Evolutionary conservation across 2,113 vertebrate genomes (phyloP).

Genomic region (Equus quagga): DNA sequence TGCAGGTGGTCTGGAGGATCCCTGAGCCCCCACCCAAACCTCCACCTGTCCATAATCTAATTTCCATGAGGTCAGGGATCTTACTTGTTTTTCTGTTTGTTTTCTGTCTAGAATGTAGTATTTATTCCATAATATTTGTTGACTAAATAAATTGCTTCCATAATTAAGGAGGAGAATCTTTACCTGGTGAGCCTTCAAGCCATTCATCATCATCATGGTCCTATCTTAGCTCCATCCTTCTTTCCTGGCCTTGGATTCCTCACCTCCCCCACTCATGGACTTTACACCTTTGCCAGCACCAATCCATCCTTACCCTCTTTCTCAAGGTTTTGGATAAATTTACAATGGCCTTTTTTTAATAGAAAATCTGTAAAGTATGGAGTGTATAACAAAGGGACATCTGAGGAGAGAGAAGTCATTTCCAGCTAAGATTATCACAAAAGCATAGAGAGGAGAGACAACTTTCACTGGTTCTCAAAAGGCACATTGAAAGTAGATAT

Average conservation of each 20-base stretch:
- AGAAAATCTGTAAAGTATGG: background rate
- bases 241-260: background rate
- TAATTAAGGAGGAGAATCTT: background rate
- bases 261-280: background rate
- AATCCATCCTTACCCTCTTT: background rate
- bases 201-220: background rate
- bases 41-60: background rate
- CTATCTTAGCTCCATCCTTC: background rate
- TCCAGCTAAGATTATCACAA: background rate
- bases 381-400: background rate
- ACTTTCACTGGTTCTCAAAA: background rate
- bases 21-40: accelerated
- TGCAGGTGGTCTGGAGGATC: background rate
- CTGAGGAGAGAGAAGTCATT: background rate
- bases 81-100: background rate
- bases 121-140: background rate
- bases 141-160: background rate
- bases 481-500: background rate
- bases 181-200: background rate
- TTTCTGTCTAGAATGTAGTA: background rate
- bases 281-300: background rate
- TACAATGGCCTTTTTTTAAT: background rate
- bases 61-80: background rate
- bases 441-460: background rate
- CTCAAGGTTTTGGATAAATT: background rate